phyloP scores from a whole-genome alignment of 2,113 vertebrate genomes.

The Callipepla californica region DNA sequence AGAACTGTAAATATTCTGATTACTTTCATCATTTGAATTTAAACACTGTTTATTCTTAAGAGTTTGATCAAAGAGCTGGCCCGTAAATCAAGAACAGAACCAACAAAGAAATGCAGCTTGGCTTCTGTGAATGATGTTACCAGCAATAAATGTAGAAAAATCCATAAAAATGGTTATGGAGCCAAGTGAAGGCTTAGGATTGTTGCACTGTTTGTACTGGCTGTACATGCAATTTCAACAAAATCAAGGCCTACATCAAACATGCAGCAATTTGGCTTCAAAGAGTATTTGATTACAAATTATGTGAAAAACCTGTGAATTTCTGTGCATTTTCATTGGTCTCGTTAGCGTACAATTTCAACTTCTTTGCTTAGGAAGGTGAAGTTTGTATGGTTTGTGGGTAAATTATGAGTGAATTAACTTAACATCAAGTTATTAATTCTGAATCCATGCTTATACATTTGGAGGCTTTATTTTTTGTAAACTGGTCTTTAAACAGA shows the following conservation, averaged over 20 bases:
- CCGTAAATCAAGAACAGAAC: slow-evolving; percentile 36
- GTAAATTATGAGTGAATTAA: not conserved
- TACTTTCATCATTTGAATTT: not conserved
- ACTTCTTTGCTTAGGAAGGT: not conserved
- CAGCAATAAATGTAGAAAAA: slow-evolving; percentile 49
- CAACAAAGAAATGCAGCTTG: slow-evolving; percentile 4
- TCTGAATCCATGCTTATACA: not conserved
- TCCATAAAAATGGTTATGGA: not conserved
- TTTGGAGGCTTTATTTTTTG: not conserved
- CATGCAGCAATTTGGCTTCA: not conserved
- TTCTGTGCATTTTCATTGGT: not conserved
- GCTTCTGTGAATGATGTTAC: not conserved
- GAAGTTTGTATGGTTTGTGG: not conserved
- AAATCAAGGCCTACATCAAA: not conserved
- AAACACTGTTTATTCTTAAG: not conserved
- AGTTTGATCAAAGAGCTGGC: not conserved
- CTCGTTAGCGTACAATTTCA: not conserved
- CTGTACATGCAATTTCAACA: not conserved
- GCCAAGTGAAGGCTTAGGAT: not conserved
- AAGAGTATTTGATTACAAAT: slow-evolving; percentile 18
- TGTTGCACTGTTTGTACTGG: slow-evolving; percentile 1
- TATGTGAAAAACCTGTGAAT: not conserved
- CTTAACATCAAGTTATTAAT: not conserved
- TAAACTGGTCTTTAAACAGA: not conserved
- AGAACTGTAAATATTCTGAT: not conserved